Percentiles rank a stretch among this genome's conserved stretches.
Conservation (phyloP, 2,888 invertebrate genomes). For the Monochamus alternatus region DNA sequence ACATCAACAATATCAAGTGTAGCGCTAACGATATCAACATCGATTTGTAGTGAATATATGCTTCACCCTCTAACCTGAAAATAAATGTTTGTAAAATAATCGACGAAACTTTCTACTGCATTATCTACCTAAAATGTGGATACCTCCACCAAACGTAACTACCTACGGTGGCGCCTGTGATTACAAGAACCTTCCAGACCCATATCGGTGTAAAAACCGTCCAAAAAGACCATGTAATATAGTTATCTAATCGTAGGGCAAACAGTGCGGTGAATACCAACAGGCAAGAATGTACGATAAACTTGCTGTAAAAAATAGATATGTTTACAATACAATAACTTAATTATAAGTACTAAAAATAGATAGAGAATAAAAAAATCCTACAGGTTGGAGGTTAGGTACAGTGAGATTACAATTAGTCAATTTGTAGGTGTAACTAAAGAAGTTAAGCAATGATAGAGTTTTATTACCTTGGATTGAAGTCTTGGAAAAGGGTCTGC, state of each 20-base stretch:
- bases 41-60: constrained; percentile 97
- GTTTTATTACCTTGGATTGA: constrained; percentile 87
- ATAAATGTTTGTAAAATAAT: neutral
- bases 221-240: constrained; percentile 96
- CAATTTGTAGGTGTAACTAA: neutral
- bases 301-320: constrained; percentile 86
- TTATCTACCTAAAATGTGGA: constrained; percentile 89
- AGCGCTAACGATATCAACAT: constrained; percentile 97
- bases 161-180: constrained; percentile 92
- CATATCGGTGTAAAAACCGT: constrained; percentile 96
- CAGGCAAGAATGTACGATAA: constrained; percentile 94
- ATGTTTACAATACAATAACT: neutral
- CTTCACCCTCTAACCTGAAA: constrained; percentile 92
- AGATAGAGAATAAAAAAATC: constrained; percentile 33
- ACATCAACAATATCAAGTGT: constrained; percentile 95
- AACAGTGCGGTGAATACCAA: constrained; percentile 93
- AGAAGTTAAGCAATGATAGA: neutral
- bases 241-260: constrained; percentile 90
- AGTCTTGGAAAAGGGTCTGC: constrained; percentile 91
- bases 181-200: constrained; percentile 96
- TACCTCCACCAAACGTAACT: constrained; percentile 97
- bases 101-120: neutral
- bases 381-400: constrained; percentile 42
- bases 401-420: constrained; percentile 1
- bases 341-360: constrained; percentile 23